A percentile compares a stretch with the other conserved stretches of the same genome.
Conservation (phyloP, 2,888 invertebrate genomes). For the Leistus spinibarbis region DNA sequence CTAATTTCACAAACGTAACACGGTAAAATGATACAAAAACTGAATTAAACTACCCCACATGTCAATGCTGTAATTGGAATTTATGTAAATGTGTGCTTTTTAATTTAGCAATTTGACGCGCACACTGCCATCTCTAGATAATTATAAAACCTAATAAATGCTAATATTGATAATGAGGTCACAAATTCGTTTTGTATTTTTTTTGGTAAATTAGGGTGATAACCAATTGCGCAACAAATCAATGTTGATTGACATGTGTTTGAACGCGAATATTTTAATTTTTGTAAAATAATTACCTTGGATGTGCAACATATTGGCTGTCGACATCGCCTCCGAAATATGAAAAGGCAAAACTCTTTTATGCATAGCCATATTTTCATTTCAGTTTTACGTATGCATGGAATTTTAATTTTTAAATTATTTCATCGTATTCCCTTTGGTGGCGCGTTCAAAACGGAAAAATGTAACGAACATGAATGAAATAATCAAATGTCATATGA, state of each 20-base stretch:
- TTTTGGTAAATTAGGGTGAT: neutral
- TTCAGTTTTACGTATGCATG: slow-evolving; percentile 29
- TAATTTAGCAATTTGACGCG: too few species aligned
- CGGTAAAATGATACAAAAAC: too few species aligned
- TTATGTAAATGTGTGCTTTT: too few species aligned
- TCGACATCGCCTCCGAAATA: neutral
- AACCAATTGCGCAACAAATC: neutral
- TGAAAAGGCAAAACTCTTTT: neutral
- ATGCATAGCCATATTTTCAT: slow-evolving; percentile 20
- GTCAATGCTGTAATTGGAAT: too few species aligned
- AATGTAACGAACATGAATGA: neutral
- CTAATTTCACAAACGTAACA: too few species aligned
- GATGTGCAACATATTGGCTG: neutral
- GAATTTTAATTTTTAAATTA: slow-evolving; percentile 35
- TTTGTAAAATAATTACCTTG: neutral
- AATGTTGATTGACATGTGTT: neutral
- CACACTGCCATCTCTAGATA: too few species aligned
- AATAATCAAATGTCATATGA: neutral
- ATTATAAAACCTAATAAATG: too few species aligned
- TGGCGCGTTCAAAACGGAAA: neutral
- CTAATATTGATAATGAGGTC: too few species aligned
- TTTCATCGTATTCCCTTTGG: slow-evolving; percentile 9
- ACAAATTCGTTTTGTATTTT: neutral
- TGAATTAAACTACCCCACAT: too few species aligned
- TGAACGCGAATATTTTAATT: neutral